Percentiles rank a stretch among this genome's conserved stretches.
These are phyloP conservation scores for Agrochola macilenta DNA, from an alignment of 2,888 invertebrate genomes.

Conservation along the genomic window DNA sequence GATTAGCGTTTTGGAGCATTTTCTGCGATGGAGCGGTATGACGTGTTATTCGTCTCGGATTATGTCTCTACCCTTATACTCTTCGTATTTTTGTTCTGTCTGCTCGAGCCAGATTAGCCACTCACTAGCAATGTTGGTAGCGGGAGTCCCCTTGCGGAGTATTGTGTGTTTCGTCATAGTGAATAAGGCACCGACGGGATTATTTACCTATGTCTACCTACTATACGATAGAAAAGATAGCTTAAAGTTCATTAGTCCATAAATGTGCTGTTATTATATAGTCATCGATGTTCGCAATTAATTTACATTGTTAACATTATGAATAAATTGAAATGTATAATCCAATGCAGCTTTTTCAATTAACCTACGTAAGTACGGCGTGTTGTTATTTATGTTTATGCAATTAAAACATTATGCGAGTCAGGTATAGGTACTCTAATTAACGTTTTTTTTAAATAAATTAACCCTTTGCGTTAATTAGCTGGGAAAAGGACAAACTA, in stretches of 20 bases:
- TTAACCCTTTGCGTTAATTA: constrained; percentile 28
- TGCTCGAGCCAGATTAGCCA: background rate
- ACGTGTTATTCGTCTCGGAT: background rate
- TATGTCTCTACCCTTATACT: background rate
- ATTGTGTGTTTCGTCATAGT: constrained; percentile 3
- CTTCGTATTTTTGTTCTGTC: background rate
- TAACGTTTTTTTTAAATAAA: constrained; percentile 15
- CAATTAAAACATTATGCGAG: constrained; percentile 20
- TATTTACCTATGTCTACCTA: constrained; percentile 9
- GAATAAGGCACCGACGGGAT: constrained; percentile 5
- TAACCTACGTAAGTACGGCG: background rate
- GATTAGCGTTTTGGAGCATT: background rate
- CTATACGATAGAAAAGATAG: constrained; percentile 1
- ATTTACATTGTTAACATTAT: background rate
- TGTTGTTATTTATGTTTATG: background rate
- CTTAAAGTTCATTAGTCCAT: constrained; percentile 28
- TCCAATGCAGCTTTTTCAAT: background rate
- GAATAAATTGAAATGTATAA: background rate
- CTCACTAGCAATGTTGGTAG: background rate
- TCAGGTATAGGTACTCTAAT: constrained; percentile 6
- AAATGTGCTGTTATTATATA: background rate
- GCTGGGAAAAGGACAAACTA: constrained; percentile 1
- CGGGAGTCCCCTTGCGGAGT: constrained; percentile 22
- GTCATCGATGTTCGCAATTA: background rate
- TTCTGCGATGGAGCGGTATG: background rate